A percentile compares a stretch with the other conserved stretches of the same genome.
phyloP scores from a whole-genome alignment of 1,140 invertebrate genomes.

The Drosophila nasuta region DNA sequence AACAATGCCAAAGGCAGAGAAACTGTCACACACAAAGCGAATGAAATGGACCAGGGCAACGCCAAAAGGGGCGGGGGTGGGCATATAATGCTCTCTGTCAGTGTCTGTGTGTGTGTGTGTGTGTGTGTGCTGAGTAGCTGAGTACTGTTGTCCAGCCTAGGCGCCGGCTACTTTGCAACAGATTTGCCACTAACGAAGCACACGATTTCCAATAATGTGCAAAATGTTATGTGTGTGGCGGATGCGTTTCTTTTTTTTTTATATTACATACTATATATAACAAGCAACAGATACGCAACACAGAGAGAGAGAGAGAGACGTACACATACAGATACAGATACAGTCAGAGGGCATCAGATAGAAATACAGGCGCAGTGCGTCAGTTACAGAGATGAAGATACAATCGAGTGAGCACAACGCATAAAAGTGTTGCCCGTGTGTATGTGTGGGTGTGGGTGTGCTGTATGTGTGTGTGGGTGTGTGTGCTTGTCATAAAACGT shows the following conservation, averaged over 20 bases:
- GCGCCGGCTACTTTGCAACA: constrained; percentile 74
- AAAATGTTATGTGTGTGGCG: constrained; percentile 57
- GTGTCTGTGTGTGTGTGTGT: constrained; percentile 13
- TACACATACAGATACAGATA: constrained; percentile 5
- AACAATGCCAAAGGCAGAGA: constrained; percentile 64
- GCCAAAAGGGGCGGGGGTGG: neutral
- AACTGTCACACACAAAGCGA: constrained; percentile 47
- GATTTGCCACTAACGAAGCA: constrained; percentile 79
- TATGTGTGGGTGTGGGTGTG: neutral
- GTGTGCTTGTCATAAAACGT: constrained; percentile 36
- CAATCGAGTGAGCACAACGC: neutral
- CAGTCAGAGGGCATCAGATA: neutral
- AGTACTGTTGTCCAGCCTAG: constrained; percentile 18
- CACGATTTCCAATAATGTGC: constrained; percentile 76
- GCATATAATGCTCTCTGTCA: too few species aligned
- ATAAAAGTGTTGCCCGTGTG: constrained; percentile 3
- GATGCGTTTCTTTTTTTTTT: constrained; percentile 29
- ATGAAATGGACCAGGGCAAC: constrained; percentile 18
- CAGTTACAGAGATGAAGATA: neutral
- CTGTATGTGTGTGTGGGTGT: neutral
- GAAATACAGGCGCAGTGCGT: too few species aligned
- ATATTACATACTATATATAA: neutral
- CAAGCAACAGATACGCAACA: constrained; percentile 27
- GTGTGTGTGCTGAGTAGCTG: neutral
- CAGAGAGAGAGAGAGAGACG: constrained; percentile 4